These are phyloP conservation scores for Netelia inedita DNA, from an alignment of 2,888 invertebrate genomes.

Conservation along the genomic window DNA sequence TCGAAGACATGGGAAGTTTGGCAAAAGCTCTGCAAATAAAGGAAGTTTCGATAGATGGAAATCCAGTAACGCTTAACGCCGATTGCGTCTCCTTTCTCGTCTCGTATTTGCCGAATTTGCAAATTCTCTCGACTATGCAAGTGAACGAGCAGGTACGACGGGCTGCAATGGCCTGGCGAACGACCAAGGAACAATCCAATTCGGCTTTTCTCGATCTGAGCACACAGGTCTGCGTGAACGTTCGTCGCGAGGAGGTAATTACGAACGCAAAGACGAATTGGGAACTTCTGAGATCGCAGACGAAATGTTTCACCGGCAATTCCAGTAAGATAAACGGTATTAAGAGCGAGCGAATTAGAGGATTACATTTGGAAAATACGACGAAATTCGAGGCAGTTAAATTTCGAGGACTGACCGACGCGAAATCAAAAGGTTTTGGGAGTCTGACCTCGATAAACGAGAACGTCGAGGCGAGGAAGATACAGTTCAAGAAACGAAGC, in stretches of 20 bases:
- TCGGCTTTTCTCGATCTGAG: slow-evolving; percentile 89
- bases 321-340: slow-evolving; percentile 72
- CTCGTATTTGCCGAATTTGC: slow-evolving; percentile 91
- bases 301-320: slow-evolving; percentile 86
- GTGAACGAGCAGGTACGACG: slow-evolving; percentile 92
- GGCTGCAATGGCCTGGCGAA: slow-evolving; percentile 93
- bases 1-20: slow-evolving; percentile 94
- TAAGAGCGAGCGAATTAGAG: slow-evolving; percentile 75
- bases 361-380: slow-evolving; percentile 76
- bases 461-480: slow-evolving; percentile 78
- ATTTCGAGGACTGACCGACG: slow-evolving; percentile 76
- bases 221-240: slow-evolving; percentile 87
- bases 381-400: slow-evolving; percentile 76
- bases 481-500: slow-evolving; percentile 79
- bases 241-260: slow-evolving; percentile 93
- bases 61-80: slow-evolving; percentile 92
- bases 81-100: slow-evolving; percentile 94
- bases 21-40: slow-evolving; percentile 91
- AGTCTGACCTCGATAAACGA: slow-evolving; percentile 82
- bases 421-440: slow-evolving; percentile 79
- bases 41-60: slow-evolving; percentile 95
- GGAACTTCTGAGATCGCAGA: slow-evolving; percentile 91
- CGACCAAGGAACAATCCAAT: slow-evolving; percentile 91
- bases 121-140: slow-evolving; percentile 91
- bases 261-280: slow-evolving; percentile 95